phyloP scores from a whole-genome alignment of 2,888 invertebrate genomes.

The Trichacis sp. region DNA sequence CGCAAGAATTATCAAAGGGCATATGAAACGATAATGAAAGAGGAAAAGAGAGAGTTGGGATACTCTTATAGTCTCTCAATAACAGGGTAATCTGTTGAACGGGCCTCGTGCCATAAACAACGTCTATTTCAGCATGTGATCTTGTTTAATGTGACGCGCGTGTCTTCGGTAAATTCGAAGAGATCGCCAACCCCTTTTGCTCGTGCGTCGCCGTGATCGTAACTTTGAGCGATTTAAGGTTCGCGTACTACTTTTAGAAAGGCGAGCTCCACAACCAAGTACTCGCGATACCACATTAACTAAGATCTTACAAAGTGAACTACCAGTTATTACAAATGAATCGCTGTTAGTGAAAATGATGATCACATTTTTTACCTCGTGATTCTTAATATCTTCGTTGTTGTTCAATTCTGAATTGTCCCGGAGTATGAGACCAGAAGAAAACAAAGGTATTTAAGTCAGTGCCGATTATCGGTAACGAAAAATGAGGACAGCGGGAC shows the following conservation, averaged over 20 bases:
- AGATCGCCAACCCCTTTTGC: conserved; percentile 45
- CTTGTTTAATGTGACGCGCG: conserved; percentile 57
- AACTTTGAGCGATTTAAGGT: conserved; percentile 18
- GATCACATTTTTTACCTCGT: no score
- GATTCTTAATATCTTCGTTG: no score
- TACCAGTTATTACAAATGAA: no score
- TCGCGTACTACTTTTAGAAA: conserved; percentile 15
- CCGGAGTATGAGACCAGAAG: no score
- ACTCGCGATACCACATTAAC: conserved; percentile 22
- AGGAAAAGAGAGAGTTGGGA: background rate
- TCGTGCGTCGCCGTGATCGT: conserved; percentile 4
- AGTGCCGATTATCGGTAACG: no score
- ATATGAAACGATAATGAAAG: no score
- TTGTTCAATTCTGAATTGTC: no score
- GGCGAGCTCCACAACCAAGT: conserved; percentile 4
- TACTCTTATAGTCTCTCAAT: conserved; percentile 17
- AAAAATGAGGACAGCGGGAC: no score
- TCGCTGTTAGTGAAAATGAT: no score
- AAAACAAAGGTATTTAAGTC: no score
- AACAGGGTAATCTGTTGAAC: conserved; percentile 17
- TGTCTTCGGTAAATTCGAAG: conserved; percentile 49
- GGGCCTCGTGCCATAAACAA: conserved; percentile 27
- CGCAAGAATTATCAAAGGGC: background rate
- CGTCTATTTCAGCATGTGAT: conserved; percentile 50
- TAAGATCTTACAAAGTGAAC: background rate